Evolutionary conservation across 1,140 invertebrate species (phyloP).

Genomic region (Heliothis virescens): DNA sequence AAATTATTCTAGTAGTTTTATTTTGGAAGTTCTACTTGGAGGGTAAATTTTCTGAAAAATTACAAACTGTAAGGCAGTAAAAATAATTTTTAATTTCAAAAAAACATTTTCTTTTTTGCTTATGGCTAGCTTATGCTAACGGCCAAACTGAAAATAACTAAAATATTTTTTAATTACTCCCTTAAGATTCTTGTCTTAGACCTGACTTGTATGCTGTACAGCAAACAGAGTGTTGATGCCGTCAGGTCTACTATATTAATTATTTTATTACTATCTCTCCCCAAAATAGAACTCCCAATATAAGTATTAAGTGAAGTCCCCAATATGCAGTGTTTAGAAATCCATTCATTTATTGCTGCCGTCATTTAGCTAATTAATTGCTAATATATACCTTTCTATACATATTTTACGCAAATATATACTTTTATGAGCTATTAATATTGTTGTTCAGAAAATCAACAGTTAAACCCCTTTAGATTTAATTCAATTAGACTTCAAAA

Average conservation of each 20-base stretch:
- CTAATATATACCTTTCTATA: neutral
- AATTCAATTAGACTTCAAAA: slow-evolving; percentile 3
- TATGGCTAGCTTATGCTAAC: too few species aligned
- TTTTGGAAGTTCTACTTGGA: neutral
- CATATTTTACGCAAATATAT: neutral
- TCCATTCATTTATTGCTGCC: neutral
- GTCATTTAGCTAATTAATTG: neutral
- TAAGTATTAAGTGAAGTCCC: neutral
- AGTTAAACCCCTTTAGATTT: too few species aligned
- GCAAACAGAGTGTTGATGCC: too few species aligned
- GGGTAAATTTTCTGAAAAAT: neutral
- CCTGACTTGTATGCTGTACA: too few species aligned
- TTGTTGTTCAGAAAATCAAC: neutral
- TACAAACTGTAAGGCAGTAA: neutral
- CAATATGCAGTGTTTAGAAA: slow-evolving; percentile 26
- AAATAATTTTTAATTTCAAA: too few species aligned
- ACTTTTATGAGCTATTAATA: neutral
- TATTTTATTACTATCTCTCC: neutral
- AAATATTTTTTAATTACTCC: too few species aligned
- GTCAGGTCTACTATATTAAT: too few species aligned
- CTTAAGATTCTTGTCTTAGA: too few species aligned
- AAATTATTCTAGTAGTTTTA: slow-evolving; percentile 10
- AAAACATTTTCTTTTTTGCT: too few species aligned
- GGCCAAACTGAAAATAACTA: too few species aligned
- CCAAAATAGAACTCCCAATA: slow-evolving; percentile 1